Percentiles rank a stretch among this genome's conserved stretches.
phyloP scores from a whole-genome alignment of 2,797 vertebrate genomes.

The Sebastes variabilis region DNA sequence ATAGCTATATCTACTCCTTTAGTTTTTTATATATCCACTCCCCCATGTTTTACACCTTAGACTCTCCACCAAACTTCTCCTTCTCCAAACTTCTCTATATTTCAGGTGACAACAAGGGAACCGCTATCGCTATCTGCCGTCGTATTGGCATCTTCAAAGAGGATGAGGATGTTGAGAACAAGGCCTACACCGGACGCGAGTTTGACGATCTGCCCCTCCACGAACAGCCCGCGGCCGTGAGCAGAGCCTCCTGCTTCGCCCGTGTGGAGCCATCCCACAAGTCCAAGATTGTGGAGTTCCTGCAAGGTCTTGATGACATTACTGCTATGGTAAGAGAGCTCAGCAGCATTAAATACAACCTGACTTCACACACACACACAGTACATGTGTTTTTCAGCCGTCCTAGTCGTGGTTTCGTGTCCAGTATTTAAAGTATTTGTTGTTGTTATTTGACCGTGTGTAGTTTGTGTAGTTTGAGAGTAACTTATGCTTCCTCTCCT shows the following conservation, averaged over 20 bases:
- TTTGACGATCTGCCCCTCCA: constrained; percentile 89
- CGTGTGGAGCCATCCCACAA: constrained; percentile 95
- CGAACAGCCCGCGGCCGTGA: constrained; percentile 87
- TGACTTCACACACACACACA: not conserved
- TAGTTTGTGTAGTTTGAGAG: not conserved
- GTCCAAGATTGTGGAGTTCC: constrained; percentile 95
- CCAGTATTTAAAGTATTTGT: too few species aligned
- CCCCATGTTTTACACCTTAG: not conserved
- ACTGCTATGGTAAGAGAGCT: constrained; percentile 90
- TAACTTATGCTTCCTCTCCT: not conserved
- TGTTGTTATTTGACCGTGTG: too few species aligned
- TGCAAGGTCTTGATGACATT: constrained; percentile 92
- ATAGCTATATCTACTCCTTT: not conserved
- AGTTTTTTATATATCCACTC: not conserved
- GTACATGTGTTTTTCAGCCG: not conserved
- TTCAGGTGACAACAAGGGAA: constrained; percentile 94
- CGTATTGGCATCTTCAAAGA: constrained; percentile 94
- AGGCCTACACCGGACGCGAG: constrained; percentile 92
- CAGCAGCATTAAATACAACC: not conserved
- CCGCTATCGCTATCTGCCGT: constrained; percentile 95
- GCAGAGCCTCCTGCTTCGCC: constrained; percentile 90
- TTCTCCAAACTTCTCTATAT: not conserved
- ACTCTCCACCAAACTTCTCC: not conserved
- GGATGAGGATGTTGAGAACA: constrained; percentile 85
- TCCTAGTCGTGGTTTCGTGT: not conserved